Percentiles rank a stretch among this genome's conserved stretches.
phyloP scores from a whole-genome alignment of 1,140 invertebrate genomes.

The Drosophila tani region DNA sequence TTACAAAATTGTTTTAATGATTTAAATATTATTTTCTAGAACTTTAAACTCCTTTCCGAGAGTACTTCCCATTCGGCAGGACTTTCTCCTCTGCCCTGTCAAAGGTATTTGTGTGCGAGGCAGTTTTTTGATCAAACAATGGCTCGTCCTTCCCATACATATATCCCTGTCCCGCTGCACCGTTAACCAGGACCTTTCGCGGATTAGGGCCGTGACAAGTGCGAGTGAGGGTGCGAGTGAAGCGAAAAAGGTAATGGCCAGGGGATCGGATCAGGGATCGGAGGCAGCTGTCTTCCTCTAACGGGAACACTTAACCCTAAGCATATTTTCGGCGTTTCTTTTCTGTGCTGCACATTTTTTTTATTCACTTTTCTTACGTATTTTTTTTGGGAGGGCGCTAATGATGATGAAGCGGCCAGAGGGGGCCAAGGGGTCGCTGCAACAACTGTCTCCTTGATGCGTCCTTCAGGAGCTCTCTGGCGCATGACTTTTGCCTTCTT shows the following conservation, averaged over 20 bases:
- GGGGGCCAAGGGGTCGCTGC: slow-evolving; percentile 35
- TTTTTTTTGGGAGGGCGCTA: slow-evolving; percentile 53
- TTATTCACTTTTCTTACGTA: slow-evolving; percentile 6
- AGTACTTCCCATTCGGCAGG: background rate
- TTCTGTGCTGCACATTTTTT: slow-evolving; percentile 21
- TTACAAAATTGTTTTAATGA: too few relatives aligned
- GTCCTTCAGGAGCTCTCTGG: slow-evolving; percentile 80
- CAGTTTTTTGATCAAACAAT: slow-evolving; percentile 39
- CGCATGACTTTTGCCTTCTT: slow-evolving; percentile 80
- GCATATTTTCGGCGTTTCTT: slow-evolving; percentile 58
- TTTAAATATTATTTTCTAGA: too few relatives aligned
- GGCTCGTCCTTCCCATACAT: background rate
- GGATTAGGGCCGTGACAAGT: slow-evolving; percentile 52
- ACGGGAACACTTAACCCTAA: slow-evolving; percentile 83
- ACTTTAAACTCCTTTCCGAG: background rate
- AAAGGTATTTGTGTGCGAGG: slow-evolving; percentile 42
- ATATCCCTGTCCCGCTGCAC: slow-evolving; percentile 18
- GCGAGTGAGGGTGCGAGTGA: slow-evolving; percentile 8
- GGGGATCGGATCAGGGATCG: slow-evolving; percentile 26
- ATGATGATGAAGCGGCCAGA: slow-evolving; percentile 69
- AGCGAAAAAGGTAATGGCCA: slow-evolving; percentile 7
- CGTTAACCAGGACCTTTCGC: slow-evolving; percentile 38
- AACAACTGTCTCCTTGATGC: slow-evolving; percentile 76
- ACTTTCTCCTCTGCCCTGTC: background rate
- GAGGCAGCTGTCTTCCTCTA: slow-evolving; percentile 63